Evolutionary conservation across 2,888 invertebrate species (phyloP).

Genomic region (Cyclophora albipunctata): DNA sequence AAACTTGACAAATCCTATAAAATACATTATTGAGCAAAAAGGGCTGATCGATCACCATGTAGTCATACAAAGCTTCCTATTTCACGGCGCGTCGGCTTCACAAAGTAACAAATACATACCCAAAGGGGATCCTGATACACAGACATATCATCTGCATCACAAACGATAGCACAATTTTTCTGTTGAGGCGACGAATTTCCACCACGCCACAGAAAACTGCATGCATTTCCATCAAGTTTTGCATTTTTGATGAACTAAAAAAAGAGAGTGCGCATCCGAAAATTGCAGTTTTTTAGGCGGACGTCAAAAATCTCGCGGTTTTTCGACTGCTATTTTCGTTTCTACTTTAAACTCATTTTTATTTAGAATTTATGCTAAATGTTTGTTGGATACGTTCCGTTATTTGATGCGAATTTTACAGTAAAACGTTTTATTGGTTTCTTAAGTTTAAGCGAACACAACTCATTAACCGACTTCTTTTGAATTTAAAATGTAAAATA

Average conservation of each 20-base stretch:
- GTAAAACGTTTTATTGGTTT: too few species aligned
- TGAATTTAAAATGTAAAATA: too few species aligned
- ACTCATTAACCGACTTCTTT: too few species aligned
- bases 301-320: conserved; percentile 9
- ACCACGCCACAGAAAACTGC: conserved; percentile 33
- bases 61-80: conserved; percentile 3
- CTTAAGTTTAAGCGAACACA: too few species aligned
- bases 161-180: conserved; percentile 43
- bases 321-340: conserved; percentile 18
- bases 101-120: conserved; percentile 6
- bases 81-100: conserved; percentile 6
- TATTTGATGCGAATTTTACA: too few species aligned
- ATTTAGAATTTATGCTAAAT: too few species aligned
- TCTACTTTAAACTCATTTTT: conserved; percentile 20
- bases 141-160: conserved; percentile 41
- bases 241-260: conserved; percentile 66
- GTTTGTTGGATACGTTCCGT: too few species aligned
- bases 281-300: conserved; percentile 26
- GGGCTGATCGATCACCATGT: conserved; percentile 1
- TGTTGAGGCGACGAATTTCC: conserved; percentile 34
- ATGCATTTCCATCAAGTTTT: conserved; percentile 67
- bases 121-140: conserved; percentile 2
- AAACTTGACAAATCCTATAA: not conserved
- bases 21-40: conserved; percentile 1
- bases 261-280: conserved; percentile 27